Base-by-base conservation (phyloP, 1,140 invertebrate genomes). In the Diploscapter pachys region DNA sequence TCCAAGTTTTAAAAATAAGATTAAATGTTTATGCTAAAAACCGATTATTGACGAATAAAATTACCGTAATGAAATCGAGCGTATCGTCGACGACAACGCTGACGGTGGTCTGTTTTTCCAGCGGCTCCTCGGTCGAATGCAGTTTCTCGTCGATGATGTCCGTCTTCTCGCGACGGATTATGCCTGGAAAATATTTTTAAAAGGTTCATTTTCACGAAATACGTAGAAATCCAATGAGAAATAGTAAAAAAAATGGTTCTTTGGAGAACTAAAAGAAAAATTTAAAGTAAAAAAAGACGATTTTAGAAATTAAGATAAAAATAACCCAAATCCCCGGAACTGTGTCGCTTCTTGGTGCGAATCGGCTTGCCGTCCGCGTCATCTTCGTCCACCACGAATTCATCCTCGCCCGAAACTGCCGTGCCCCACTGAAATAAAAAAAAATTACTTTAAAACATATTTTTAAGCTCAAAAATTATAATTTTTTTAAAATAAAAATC, bases 51-150 rank as follows among this genome's bases (percentile, higher is more conserved):
- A 31, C 1, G 2, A 53, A 8, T 55, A 2, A 9, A 71, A 64
- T 70, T 51, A 78, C 77, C 77, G 77, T 77, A 63, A 78, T 78
- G 49, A 78, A 77, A 55, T 78, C 77, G 8, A 78, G 54, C 49
- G 77, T 78, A 59, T 78, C 77, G 65, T 78, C 77, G 9, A 78
- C 77, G 31, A 78, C 57, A 51, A 78, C 74, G 48, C 70, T 76
- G 31, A 78, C 72, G 31, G 77, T 78, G 4, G 77, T 48, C 51
- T 78, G 63, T 72, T 78, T 78, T 55, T 56, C 13, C 11, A 57
- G 4, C 11, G 76, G 64, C 9, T 57, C 63, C 54, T 78, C 76
- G 4, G 71, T 66, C 53, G 63, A 66, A 63, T 77, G 67, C 9
- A 78, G 70, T 63, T 78, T 78, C 4, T 72, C 64, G 48, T 78